Base-by-base conservation (phyloP, 2,113 vertebrate genomes). In the Hyperopisus bebe region DNA sequence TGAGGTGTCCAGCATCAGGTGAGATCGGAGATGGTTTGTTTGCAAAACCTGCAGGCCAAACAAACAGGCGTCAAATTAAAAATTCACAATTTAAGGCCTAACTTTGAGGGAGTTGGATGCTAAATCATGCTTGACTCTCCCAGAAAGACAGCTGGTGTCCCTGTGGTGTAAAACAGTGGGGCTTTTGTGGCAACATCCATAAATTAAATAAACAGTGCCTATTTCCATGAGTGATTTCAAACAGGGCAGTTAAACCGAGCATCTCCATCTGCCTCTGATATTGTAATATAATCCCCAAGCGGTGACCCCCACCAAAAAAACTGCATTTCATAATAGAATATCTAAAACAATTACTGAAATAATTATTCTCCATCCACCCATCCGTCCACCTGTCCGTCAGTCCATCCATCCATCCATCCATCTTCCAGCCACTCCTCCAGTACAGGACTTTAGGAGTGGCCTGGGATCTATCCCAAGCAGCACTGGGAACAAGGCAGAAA, bases 101-200 rank as follows among this genome's bases (percentile, higher is more conserved):
- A 80, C 74, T 80, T 35, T 27, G 27, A 74, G 66, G n/a, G 66
- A 74, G 31, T 5, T 80, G 35, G 35, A 19, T 42, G 74, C 74
- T 80, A 80, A 80, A 80, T 80, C 74, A 80, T 80, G 31, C 74
- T 80, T 86, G 48, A 51, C 85, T 86, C 19, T 48, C 46, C 48
- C 46, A 19, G 15, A 27, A 51, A 53, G 53, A 21, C 27, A 31
- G 21, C 27, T 35, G 46, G 24, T 8, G 39, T 87, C 86, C 53
- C 35, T 27, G 13, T 31, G 24, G 31, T 42, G 51, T 53, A 35
- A 42, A 80, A 42, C 74, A 42, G 74, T 42, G 74, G 74, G 31
- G 31, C 74, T 80, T 10, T 77, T 17, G 70, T 39, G 70, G 70
- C 31, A 39, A 39, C 31, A 15, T 77, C 74, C 35, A 80, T 80